Conservation (phyloP, 2,888 invertebrate genomes). For the Torymus aiolomorphi region DNA sequence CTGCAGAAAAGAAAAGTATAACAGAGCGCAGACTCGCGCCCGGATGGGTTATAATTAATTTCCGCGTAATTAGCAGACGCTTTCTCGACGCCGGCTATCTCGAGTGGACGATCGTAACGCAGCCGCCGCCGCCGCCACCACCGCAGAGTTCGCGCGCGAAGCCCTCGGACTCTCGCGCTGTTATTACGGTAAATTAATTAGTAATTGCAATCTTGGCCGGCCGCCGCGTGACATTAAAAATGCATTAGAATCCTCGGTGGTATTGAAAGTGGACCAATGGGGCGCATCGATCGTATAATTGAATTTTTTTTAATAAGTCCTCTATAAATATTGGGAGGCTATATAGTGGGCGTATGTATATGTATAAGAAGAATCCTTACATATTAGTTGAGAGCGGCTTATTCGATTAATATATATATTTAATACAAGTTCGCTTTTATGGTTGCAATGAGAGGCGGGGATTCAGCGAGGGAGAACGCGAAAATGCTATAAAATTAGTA, state of each 20-base stretch:
- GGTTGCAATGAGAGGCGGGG: not conserved
- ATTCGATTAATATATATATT: conserved; percentile 17
- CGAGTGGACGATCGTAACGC: conserved; percentile 66
- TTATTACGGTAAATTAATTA: conserved; percentile 57
- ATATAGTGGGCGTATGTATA: too few relatives aligned
- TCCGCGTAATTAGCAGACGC: conserved; percentile 70
- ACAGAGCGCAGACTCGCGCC: not conserved
- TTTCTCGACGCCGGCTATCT: conserved; percentile 65
- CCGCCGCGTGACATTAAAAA: conserved; percentile 39
- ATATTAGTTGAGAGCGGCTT: not conserved
- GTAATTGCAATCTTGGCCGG: conserved; percentile 42
- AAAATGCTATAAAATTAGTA: not conserved
- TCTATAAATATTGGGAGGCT: conserved; percentile 15
- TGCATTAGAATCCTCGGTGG: conserved; percentile 29
- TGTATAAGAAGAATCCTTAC: conserved; percentile 12
- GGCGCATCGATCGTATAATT: conserved; percentile 15
- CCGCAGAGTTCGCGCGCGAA: not conserved
- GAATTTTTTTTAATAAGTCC: conserved; percentile 15
- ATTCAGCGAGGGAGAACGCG: not conserved
- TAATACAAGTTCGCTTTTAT: conserved; percentile 8
- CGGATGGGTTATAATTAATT: conserved; percentile 67
- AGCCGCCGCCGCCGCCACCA: conserved; percentile 41
- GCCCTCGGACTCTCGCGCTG: conserved; percentile 22
- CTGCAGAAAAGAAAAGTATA: not conserved
- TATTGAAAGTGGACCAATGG: conserved; percentile 31